phyloP scores from a whole-genome alignment of 2,797 vertebrate species.

The Periophthalmus magnuspinnatus region DNA sequence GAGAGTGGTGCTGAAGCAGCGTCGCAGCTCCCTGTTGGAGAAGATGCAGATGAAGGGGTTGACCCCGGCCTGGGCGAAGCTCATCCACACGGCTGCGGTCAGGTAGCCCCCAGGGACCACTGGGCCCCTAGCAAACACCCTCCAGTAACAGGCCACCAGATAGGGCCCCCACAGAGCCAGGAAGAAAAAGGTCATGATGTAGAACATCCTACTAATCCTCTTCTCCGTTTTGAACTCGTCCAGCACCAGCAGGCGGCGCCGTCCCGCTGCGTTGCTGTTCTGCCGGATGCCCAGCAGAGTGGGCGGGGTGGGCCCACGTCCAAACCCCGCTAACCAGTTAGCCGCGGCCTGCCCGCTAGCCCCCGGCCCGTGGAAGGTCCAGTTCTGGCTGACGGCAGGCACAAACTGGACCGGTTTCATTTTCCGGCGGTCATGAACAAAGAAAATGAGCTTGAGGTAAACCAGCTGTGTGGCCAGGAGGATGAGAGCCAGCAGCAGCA shows the following conservation, averaged over 20 bases:
- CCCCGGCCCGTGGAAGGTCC: constrained; percentile 98
- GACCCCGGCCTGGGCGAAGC: constrained; percentile 99
- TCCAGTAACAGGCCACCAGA: constrained; percentile 98
- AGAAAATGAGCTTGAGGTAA: constrained; percentile 99
- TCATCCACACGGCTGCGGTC: constrained; percentile 99
- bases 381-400: constrained; percentile 99
- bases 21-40: constrained; percentile 99
- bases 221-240: constrained; percentile 99
- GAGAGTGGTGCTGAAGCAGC: constrained; percentile 99
- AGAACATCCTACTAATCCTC: constrained; percentile 99
- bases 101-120: constrained; percentile 98
- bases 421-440: constrained; percentile 98
- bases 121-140: constrained; percentile 96
- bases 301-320: constrained; percentile 96
- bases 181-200: constrained; percentile 99
- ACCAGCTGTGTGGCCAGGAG: constrained; percentile 99
- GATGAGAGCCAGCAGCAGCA: constrained; percentile 98
- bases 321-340: constrained; percentile 98
- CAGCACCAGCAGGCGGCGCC: constrained; percentile 95
- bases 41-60: constrained; percentile 99
- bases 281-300: constrained; percentile 98
- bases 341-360: constrained; percentile 98
- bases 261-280: constrained; percentile 94
- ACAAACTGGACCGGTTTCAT: constrained; percentile 99
- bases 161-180: constrained; percentile 98